A percentile compares a stretch with the other conserved stretches of the same genome.
These are phyloP conservation scores for Pipra filicauda DNA, from an alignment of 2,113 vertebrate species.

Conservation along the genomic window DNA sequence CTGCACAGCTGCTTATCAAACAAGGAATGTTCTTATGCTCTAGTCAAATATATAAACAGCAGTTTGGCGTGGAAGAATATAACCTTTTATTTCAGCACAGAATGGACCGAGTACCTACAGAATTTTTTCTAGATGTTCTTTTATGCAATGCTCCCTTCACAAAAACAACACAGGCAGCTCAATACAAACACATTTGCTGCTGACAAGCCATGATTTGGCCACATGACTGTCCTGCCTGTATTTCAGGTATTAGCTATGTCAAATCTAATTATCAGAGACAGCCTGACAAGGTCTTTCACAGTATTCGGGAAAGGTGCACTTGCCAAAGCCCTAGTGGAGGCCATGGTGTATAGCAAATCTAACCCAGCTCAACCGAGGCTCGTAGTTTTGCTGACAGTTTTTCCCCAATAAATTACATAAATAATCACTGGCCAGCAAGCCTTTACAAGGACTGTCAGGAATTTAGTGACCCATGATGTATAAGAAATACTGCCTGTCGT, in stretches of 20 bases:
- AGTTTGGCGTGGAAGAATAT: background rate
- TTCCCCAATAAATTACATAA: background rate
- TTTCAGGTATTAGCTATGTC: slow-evolving; percentile 55
- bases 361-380: background rate
- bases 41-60: background rate
- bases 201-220: slow-evolving; percentile 17
- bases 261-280: slow-evolving; percentile 27
- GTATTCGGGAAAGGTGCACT: background rate
- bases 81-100: background rate
- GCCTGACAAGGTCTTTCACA: slow-evolving; percentile 30
- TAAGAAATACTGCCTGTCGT: background rate
- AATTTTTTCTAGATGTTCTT: background rate
- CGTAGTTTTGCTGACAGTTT: background rate
- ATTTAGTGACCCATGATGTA: background rate
- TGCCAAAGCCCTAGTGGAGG: background rate
- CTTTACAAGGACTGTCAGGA: background rate
- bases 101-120: background rate
- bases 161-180: background rate
- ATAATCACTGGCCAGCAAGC: background rate
- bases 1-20: background rate
- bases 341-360: background rate
- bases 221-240: slow-evolving; percentile 22
- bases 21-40: background rate
- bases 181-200: slow-evolving; percentile 3
- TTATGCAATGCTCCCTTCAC: background rate